Percentiles rank a stretch among this genome's conserved stretches.
Conservation (phyloP, 1,140 invertebrate genomes). For the Drosophila tropicalis region DNA sequence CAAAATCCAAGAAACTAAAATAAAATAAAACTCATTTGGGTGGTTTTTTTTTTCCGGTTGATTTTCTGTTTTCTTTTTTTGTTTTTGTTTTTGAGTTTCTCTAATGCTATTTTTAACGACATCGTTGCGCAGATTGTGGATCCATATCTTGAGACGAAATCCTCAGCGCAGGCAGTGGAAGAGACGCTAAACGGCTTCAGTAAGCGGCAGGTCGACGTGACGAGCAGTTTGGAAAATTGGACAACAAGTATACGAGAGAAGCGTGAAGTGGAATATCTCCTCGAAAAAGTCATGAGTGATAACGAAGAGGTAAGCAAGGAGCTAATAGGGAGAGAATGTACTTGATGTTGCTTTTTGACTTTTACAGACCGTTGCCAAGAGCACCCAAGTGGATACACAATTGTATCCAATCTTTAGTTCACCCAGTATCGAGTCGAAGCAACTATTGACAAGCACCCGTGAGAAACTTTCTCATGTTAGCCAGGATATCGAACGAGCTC, state of each 20-base stretch:
- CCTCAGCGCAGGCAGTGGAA: slow-evolving; percentile 88
- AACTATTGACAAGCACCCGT: slow-evolving; percentile 84
- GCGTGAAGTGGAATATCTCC: slow-evolving; percentile 87
- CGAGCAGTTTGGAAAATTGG: slow-evolving; percentile 88
- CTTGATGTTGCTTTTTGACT: background rate
- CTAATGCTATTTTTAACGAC: slow-evolving; percentile 69
- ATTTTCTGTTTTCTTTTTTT: slow-evolving; percentile 3
- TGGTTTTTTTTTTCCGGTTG: slow-evolving; percentile 3
- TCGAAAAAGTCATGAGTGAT: slow-evolving; percentile 89
- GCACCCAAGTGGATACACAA: slow-evolving; percentile 89
- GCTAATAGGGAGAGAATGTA: background rate
- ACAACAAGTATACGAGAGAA: slow-evolving; percentile 86
- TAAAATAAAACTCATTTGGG: slow-evolving; percentile 54
- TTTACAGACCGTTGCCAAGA: slow-evolving; percentile 89
- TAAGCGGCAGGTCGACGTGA: slow-evolving; percentile 87
- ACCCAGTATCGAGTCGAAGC: slow-evolving; percentile 85
- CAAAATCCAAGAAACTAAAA: slow-evolving; percentile 35
- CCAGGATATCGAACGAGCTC: slow-evolving; percentile 88
- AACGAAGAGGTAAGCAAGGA: slow-evolving; percentile 86
- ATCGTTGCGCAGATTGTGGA: slow-evolving; percentile 86
- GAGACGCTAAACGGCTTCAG: slow-evolving; percentile 88
- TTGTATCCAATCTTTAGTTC: slow-evolving; percentile 91
- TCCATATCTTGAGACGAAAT: slow-evolving; percentile 89
- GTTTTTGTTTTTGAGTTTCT: slow-evolving; percentile 2
- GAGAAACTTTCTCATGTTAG: slow-evolving; percentile 86